Conservation (phyloP, 2,888 invertebrate species). For the Platycnemis pennipes region DNA sequence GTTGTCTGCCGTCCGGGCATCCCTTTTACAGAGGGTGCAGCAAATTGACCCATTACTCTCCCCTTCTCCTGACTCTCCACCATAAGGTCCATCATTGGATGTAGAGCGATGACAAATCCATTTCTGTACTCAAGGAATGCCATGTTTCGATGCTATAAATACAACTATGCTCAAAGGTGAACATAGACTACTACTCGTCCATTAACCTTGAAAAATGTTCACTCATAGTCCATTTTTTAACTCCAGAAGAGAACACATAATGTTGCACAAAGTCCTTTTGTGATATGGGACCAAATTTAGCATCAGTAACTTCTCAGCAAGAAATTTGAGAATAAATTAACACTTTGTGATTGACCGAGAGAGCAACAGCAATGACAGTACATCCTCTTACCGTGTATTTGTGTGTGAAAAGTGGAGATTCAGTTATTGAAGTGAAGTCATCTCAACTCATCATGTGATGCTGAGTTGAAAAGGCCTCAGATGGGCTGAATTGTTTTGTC, state of each 20-base stretch:
- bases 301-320: background rate
- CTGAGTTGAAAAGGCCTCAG: background rate
- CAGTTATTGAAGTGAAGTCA: background rate
- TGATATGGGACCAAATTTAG: conserved; percentile 61
- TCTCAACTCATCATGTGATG: background rate
- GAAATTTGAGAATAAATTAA: conserved; percentile 11
- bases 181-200: background rate
- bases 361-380: background rate
- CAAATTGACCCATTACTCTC: conserved; percentile 34
- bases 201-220: background rate
- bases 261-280: conserved; percentile 44
- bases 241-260: background rate
- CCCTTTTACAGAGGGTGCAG: conserved; percentile 51
- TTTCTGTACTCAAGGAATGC: background rate
- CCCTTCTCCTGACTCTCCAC: conserved; percentile 54
- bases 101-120: background rate
- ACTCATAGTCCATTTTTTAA: conserved; percentile 34
- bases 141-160: background rate
- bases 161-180: conserved; percentile 18
- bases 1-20: conserved; percentile 76
- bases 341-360: background rate
- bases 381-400: background rate
- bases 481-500: background rate
- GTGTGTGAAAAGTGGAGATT: background rate
- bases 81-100: background rate